Evolutionary conservation across 1,140 invertebrate genomes (phyloP), one percentile per base, ranked within the genome.

Genomic region (Oedothorax gibbosus): DNA sequence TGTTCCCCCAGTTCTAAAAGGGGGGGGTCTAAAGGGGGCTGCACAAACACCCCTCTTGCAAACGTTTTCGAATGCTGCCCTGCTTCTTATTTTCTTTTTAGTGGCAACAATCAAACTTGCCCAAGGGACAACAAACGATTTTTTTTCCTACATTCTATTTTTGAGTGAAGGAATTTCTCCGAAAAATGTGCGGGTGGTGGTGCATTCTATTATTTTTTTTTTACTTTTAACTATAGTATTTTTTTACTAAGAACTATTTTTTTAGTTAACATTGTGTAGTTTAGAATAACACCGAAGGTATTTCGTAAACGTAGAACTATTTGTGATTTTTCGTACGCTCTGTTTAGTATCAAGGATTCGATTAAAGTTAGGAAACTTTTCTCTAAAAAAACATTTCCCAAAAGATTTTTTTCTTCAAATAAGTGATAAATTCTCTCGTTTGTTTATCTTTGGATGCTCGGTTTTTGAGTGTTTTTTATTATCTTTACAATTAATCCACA

Each of bases 171-270:
- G 66, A 53, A 53, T 71, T 71, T 53, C 65, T 9, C 3, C 12
- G n/a, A 60, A 1, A 75, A 75, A 75, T 75, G 49, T 57, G 72
- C 56, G 72, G 72, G 72, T 75, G 72, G 72, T 75, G 72, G 72
- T 49, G n/a, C n/a, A 56, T 75, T 75, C 57, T 56, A 12, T 66
- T 12, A 18, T 12, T 7, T 18, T 7, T 2, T 66, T 6, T n/a
- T n/a, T n/a, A n/a, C n/a, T n/a, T n/a, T n/a, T n/a, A n/a, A n/a
- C n/a, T n/a, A n/a, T n/a, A n/a, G n/a, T n/a, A n/a, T n/a, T n/a
- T n/a, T n/a, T n/a, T n/a, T n/a, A n/a, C n/a, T 4, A 71, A 71
- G 9, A 66, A 66, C 14, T 66, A 12, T 71, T 60, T 60, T 71
- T 71, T 71, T 18, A 35, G 35, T 53, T 12, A 53, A 20, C 15